Base-by-base conservation (phyloP, 1,140 invertebrate species). In the Cydia splendana region DNA sequence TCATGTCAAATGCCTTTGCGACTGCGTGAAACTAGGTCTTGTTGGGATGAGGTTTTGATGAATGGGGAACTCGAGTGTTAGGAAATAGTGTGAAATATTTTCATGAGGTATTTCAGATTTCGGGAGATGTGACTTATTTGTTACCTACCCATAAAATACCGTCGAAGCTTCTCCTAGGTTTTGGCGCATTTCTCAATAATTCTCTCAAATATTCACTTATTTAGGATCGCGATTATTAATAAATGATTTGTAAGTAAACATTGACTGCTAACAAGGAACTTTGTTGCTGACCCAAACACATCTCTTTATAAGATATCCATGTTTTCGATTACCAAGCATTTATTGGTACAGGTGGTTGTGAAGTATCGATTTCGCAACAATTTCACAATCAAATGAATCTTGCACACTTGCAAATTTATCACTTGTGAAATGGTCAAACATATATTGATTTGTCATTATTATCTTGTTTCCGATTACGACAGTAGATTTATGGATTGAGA, bases 291-390 rank as follows among this genome's bases (percentile, higher is more conserved):
- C 45, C 12, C 1, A 48, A 15, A 3, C 45, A 48, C 13, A 48
- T 13, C 3, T 48, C 45, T 48, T 48, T 2, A 34, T 34, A 3
- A 20, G 18, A 57, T 15, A 1, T 57, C 1, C 10, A 0, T 62
- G 20, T 62, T 24, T 62, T 62, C 18, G 18, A 62, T 24, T 62
- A 57, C 53, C n/a, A 62, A 62, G 20, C 57, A 62, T 20, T 20
- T 62, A 10, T 57, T 57, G 53, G 53, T n/a, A 57, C 57, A 62
- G 57, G 57, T 62, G 57, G 57, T 62, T 62, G 57, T 62, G 20
- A 62, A 24, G 20, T 24, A 62, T 62, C n/a, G 57, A 62, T 62
- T 62, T 62, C 57, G 20, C 57, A 62, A 62, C 20, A 62, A 62
- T 24, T 62, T 62, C 20, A 12, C 57, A 62, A 62, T 62, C 57